Evolutionary conservation across 2,113 vertebrate genomes (phyloP).

Genomic region (Neodon shergylaensis): DNA sequence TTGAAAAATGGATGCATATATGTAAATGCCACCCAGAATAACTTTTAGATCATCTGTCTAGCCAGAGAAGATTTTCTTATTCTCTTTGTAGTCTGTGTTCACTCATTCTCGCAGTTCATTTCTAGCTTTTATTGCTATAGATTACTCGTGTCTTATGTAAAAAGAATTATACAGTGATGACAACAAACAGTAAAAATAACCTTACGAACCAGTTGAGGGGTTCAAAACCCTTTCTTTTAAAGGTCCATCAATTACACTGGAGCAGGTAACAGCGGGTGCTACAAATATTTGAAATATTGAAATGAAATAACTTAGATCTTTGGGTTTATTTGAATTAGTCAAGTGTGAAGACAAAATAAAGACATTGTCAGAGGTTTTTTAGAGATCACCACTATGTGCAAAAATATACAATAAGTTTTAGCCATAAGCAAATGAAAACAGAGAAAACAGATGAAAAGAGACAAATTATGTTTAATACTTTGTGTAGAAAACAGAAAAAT

Average conservation of each 20-base stretch:
- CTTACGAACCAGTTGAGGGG: neutral
- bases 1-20: neutral
- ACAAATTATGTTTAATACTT: neutral
- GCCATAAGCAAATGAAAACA: neutral
- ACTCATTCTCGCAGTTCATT: neutral
- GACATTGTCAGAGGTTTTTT: neutral
- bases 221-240: neutral
- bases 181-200: slow-evolving; percentile 7
- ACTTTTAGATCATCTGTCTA: neutral
- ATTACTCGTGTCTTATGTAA: slow-evolving; percentile 22
- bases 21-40: neutral
- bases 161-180: neutral
- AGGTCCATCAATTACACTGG: neutral
- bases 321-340: neutral
- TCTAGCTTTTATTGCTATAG: neutral
- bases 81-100: neutral
- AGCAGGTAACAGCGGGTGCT: neutral
- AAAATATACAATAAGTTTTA: neutral
- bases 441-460: neutral
- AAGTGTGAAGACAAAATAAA: slow-evolving; percentile 1
- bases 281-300: slow-evolving; percentile 23
- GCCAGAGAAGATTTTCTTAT: slow-evolving; percentile 9
- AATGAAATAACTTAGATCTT: slow-evolving; percentile 21
- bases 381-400: neutral
- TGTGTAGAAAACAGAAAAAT: neutral